Conservation (phyloP, 2,797 vertebrate species). For the Silurus aristotelis region DNA sequence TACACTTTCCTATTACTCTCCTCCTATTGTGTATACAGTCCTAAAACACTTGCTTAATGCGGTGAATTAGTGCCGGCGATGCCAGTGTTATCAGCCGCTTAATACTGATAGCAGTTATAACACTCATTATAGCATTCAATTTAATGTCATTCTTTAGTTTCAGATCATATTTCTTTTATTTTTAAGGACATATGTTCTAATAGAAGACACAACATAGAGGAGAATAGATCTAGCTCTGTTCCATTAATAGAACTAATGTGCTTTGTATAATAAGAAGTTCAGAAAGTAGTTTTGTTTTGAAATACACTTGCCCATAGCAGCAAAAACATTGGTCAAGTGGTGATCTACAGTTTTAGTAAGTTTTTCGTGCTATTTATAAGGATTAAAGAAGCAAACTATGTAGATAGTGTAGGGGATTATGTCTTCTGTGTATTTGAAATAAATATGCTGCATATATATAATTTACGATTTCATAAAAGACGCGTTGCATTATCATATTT, state of each 20-base stretch:
- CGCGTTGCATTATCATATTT: not conserved
- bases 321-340: not conserved
- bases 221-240: not conserved
- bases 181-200: not conserved
- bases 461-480: not conserved
- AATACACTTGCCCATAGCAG: not conserved
- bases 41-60: not conserved
- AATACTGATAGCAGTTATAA: not conserved
- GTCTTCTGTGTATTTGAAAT: not conserved
- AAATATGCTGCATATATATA: not conserved
- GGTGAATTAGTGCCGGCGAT: too few species aligned
- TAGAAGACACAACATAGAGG: not conserved
- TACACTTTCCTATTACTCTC: not conserved
- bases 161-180: not conserved
- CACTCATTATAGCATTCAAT: not conserved
- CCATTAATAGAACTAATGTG: not conserved
- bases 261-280: not conserved
- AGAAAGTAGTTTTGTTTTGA: not conserved
- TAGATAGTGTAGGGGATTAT: not conserved
- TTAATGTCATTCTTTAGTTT: slow-evolving; percentile 13
- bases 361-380: not conserved
- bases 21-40: not conserved
- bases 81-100: not conserved
- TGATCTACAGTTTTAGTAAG: not conserved
- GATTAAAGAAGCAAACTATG: not conserved